Percentiles rank a stretch among this genome's conserved stretches.
Evolutionary conservation across 2,113 vertebrate genomes (phyloP).

Genomic region (Micromys minutus): DNA sequence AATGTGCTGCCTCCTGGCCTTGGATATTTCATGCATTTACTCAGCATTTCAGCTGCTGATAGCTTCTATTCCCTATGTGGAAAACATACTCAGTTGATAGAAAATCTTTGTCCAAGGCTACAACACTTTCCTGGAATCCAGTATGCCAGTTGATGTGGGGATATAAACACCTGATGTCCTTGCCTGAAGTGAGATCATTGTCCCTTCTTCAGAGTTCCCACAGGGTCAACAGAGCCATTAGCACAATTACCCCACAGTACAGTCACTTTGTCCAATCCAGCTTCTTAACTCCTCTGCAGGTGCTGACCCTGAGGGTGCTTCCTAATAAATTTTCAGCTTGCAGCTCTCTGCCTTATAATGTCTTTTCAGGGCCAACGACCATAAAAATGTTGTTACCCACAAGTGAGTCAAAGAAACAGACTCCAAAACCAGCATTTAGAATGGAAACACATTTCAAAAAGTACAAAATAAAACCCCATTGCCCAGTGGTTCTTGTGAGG

Average conservation of each 20-base stretch:
- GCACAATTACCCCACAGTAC: background rate
- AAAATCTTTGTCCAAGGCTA: background rate
- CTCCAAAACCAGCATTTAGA: slow-evolving; percentile 7
- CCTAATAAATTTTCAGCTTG: slow-evolving; percentile 35
- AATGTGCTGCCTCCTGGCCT: background rate
- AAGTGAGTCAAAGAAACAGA: slow-evolving; percentile 22
- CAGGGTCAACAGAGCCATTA: background rate
- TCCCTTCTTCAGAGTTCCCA: background rate
- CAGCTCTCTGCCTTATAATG: slow-evolving; percentile 21
- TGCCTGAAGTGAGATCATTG: background rate
- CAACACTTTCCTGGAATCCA: background rate
- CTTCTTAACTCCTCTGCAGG: slow-evolving; percentile 7
- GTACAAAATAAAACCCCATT: background rate
- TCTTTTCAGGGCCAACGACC: background rate
- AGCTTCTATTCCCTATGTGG: background rate
- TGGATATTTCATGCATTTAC: background rate
- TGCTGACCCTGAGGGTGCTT: slow-evolving; percentile 40
- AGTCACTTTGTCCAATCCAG: background rate
- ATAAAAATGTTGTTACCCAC: background rate
- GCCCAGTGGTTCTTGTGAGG: background rate
- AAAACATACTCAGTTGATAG: background rate
- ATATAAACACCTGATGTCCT: background rate
- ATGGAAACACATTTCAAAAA: background rate
- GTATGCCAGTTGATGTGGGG: background rate
- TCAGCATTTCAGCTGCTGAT: background rate